A percentile compares a stretch with the other conserved stretches of the same genome.
Conservation (phyloP, 1,140 invertebrate genomes). For the Paraescarpia echinospica region DNA sequence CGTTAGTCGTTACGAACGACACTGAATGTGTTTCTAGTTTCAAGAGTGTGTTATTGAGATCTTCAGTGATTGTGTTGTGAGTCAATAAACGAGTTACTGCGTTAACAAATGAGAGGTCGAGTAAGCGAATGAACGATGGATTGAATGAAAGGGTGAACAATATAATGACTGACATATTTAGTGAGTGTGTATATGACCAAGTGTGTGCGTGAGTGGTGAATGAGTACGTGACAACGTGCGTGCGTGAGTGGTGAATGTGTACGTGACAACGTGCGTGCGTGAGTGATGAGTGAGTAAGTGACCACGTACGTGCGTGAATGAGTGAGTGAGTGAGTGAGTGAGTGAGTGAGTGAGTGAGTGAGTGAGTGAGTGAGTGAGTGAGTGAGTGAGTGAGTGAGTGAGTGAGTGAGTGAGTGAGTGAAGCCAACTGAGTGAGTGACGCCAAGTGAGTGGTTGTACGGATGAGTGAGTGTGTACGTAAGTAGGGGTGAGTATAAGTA, state of each 20-base stretch:
- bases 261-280: background rate
- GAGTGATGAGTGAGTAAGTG: background rate
- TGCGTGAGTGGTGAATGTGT: background rate
- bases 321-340: constrained; percentile 12
- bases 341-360: constrained; percentile 13
- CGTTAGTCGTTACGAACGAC: background rate
- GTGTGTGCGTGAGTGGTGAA: background rate
- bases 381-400: background rate
- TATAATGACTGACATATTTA: background rate
- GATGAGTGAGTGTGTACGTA: background rate
- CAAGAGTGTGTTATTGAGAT: background rate
- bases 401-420: constrained; percentile 1
- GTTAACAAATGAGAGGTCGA: background rate
- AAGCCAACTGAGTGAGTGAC: background rate
- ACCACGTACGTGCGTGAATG: background rate
- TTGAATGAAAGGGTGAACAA: background rate
- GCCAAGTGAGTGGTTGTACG: background rate
- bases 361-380: background rate
- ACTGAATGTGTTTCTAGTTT: background rate
- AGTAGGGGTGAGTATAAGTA: background rate
- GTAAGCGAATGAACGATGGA: background rate
- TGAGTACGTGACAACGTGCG: background rate
- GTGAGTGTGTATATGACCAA: background rate
- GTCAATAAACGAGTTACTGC: background rate
- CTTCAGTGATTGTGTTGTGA: background rate